A percentile compares a stretch with the other conserved stretches of the same genome.
phyloP scores from a whole-genome alignment of 2,888 invertebrate genomes.

The Octodonta nipae region DNA sequence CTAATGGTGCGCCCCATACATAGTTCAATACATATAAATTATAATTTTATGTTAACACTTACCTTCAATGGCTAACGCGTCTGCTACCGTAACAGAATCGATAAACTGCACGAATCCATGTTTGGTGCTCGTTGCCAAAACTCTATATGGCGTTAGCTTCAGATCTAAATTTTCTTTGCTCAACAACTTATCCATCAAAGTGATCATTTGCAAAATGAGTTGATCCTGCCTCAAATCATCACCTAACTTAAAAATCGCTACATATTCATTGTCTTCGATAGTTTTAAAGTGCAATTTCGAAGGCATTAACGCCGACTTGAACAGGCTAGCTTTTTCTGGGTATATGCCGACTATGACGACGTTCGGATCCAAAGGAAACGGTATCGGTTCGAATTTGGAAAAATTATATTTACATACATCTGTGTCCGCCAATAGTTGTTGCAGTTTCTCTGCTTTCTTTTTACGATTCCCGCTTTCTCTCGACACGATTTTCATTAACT shows the following conservation, averaged over 20 bases:
- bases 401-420: constrained; percentile 78
- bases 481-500: constrained; percentile 74
- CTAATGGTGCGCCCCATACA: too few species aligned
- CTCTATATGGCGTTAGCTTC: constrained; percentile 88
- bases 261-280: constrained; percentile 69
- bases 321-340: constrained; percentile 78
- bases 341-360: constrained; percentile 73
- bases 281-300: constrained; percentile 79
- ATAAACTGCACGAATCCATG: constrained; percentile 95
- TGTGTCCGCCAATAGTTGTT: constrained; percentile 66
- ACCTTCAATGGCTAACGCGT: constrained; percentile 74
- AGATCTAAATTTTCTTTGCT: constrained; percentile 90
- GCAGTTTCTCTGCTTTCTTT: constrained; percentile 82
- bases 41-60: too few species aligned
- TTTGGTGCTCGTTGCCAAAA: constrained; percentile 87
- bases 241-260: constrained; percentile 94
- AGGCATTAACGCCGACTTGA: constrained; percentile 95
- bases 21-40: too few species aligned
- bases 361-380: constrained; percentile 88
- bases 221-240: constrained; percentile 97
- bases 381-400: constrained; percentile 78
- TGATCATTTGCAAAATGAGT: constrained; percentile 92
- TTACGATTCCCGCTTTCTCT: constrained; percentile 83
- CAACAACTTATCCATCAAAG: constrained; percentile 91
- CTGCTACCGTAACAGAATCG: constrained; percentile 84